phyloP scores from a whole-genome alignment of 2,797 vertebrate species.

The Leuciscus waleckii region DNA sequence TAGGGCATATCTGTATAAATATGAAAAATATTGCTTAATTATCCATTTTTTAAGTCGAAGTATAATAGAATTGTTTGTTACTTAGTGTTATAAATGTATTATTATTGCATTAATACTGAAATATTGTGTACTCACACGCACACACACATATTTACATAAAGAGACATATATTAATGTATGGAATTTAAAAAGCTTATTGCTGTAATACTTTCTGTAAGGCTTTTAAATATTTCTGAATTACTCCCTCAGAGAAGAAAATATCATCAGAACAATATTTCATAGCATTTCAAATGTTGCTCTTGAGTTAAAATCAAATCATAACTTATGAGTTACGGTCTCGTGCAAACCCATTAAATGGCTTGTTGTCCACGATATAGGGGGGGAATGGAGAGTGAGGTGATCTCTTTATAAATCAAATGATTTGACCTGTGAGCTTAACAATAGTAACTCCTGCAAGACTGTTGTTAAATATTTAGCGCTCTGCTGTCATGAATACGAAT shows the following conservation, averaged over 20 bases:
- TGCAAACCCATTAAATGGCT: neutral
- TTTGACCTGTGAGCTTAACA: slow-evolving; percentile 90
- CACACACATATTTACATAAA: too few species aligned
- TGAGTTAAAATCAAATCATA: neutral
- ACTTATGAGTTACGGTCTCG: neutral
- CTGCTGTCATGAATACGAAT: slow-evolving; percentile 98
- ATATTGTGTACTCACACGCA: neutral
- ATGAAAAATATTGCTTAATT: neutral
- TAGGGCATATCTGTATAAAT: neutral
- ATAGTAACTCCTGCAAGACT: slow-evolving; percentile 89
- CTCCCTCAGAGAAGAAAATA: neutral
- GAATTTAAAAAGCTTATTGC: too few species aligned
- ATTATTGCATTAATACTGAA: neutral
- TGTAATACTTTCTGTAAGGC: neutral
- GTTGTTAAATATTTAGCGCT: slow-evolving; percentile 96
- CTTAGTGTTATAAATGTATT: neutral
- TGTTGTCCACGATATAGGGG: neutral
- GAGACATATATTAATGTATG: too few species aligned
- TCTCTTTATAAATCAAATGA: slow-evolving; percentile 96
- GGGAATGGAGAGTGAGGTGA: slow-evolving; percentile 77
- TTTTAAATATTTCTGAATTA: neutral
- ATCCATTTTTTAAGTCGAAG: too few species aligned
- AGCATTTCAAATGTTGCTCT: neutral
- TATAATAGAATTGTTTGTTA: neutral
- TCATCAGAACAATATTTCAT: neutral